Conservation (phyloP, 2,797 vertebrate species). For the Sebastiscus tertius region DNA sequence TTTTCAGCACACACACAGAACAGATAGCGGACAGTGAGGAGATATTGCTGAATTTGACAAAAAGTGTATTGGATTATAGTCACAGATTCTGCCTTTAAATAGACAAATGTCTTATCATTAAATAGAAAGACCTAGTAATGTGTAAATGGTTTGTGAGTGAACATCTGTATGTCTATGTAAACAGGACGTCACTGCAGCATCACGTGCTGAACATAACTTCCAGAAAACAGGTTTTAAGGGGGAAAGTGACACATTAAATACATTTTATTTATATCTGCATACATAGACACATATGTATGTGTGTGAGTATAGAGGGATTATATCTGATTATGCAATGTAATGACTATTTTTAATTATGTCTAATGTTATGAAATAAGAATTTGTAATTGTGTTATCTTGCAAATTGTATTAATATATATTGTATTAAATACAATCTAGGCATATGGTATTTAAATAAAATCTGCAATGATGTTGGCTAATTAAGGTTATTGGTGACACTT, state of each 20-base stretch:
- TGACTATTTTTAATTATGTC: not conserved
- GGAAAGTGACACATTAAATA: not conserved
- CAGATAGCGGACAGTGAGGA: no score
- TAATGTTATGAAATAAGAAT: not conserved
- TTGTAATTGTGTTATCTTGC: not conserved
- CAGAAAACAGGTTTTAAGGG: not conserved
- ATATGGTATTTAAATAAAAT: no score
- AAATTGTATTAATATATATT: no score
- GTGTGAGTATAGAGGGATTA: not conserved
- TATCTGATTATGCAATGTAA: not conserved
- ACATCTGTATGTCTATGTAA: not conserved
- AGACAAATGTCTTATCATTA: not conserved
- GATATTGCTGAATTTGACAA: no score
- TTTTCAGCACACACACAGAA: no score
- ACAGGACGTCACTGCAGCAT: slow-evolving; percentile 3
- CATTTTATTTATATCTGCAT: not conserved
- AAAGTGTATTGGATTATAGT: no score
- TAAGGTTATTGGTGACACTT: not conserved
- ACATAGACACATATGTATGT: not conserved
- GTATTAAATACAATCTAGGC: no score
- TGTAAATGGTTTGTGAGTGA: not conserved
- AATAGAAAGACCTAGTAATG: not conserved
- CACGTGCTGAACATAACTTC: not conserved
- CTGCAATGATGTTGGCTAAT: not conserved
- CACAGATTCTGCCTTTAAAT: no score